Evolutionary conservation across 1,140 invertebrate species (phyloP), one percentile per base, ranked within the genome.

Genomic region (Laupala kohalensis): DNA sequence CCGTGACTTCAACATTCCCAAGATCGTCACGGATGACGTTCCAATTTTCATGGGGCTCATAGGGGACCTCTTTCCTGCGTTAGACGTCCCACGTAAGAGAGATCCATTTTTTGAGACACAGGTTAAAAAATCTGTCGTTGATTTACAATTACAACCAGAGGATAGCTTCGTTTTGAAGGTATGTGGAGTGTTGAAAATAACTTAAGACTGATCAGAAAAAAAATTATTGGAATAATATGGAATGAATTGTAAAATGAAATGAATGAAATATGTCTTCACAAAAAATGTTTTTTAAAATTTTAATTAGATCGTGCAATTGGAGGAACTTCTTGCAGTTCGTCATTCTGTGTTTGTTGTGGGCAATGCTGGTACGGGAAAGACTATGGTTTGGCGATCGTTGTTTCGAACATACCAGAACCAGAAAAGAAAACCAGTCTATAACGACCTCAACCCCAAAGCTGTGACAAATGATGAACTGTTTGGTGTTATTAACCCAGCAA

Each of bases 401-500:
- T 87, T 90, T 76, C 87, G 86, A 75, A 95, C 94, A 0, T 96
- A 97, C 79, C 81, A 83, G 70, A 90, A 90, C 78, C 80, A 86
- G 76, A 92, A 93, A 77, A 78, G 84, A 70, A 95, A 93, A 78
- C 95, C 96, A 0, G 83, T 87, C 63, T 95, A 90, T 73, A 90
- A 93, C 77, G 95, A 97, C 79, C 81, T 98, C 5, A 94, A 98
- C 79, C 96, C 96, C 2, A 97, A 97, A 83, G 94, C 95, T 29
- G 93, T 98, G 5, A 97, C 95, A 0, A 97, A 95, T 77, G 94
- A 98, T 77, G 96, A 98, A 79, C 83, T 98, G 24, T 98, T 97
- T 82, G 96, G 96, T 13, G 88, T 96, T 66, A 97, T 98, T 70
- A 97, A 98, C 84, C 92, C 95, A 15, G 84, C 93, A 0, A 98